Base-by-base conservation (phyloP, 2,888 invertebrate species). In the Pammene fasciana region DNA sequence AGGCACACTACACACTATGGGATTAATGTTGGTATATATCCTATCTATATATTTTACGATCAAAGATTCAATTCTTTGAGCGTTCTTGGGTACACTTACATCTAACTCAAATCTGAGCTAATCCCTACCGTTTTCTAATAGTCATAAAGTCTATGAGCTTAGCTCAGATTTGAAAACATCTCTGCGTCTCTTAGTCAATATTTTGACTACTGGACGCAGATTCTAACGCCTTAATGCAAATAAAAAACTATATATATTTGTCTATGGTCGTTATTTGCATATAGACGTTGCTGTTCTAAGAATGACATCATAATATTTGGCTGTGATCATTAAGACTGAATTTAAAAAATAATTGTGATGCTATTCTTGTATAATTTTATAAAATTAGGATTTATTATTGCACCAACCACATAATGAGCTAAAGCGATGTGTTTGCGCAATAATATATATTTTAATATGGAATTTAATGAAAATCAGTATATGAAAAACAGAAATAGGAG, bases 251-350 rank as follows among this genome's bases (percentile, higher is more conserved):
- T 26, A 26, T 26, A 26, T 43, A 38, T 11, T 11, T 50, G 41
- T 62, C 2, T 41, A 41, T 62, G n/a, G 38, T 50, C 1, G 26
- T 41, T 62, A 54, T 57, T 68, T 65, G 68, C 64, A 64, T 10
- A 65, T 36, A 46, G 68, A 65, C 60, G 59, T 68, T 68, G 64
- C 66, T 66, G n/a, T 66, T 71, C 71, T 73, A 73, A 75, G 77
- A 78, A 79, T 78, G 71, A 72, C 80, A 82, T 83, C 81, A 82
- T 83, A 80, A 65, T 38, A 13, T 71, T 67, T 56, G 76, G 76
- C 76, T 81, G 79, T 78, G 75, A 72, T 72, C 73, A 3, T 64
- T 45, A 52, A 74, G 76, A 76, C 72, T 74, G 56, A 72, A 65
- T 60, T 13, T 34, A 62, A 67, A 70, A 60, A 18, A 5, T 73